Evolutionary conservation across 2,113 vertebrate genomes (phyloP).

Genomic region (Prochilodus magdalenae): DNA sequence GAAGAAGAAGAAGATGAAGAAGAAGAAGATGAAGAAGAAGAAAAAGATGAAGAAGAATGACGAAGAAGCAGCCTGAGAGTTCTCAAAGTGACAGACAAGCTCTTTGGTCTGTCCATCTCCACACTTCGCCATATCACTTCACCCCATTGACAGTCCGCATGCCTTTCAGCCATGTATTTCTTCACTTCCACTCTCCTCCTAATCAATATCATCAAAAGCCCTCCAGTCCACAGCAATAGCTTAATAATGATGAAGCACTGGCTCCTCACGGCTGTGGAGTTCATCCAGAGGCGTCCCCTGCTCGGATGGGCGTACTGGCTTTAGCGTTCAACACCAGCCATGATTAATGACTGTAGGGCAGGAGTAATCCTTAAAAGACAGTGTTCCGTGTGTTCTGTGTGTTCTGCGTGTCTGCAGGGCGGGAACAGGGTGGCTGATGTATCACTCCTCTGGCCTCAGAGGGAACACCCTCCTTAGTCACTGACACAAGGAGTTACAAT

Average conservation of each 20-base stretch:
- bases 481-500: neutral
- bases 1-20: neutral
- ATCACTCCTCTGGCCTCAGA: neutral
- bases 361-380: slow-evolving; percentile 26
- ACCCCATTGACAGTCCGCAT: neutral
- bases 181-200: slow-evolving; percentile 54
- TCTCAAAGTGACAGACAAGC: too few species aligned
- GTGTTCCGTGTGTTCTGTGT: slow-evolving; percentile 17
- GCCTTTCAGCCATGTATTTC: neutral
- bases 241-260: slow-evolving; percentile 63
- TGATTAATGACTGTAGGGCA: slow-evolving; percentile 34
- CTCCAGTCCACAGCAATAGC: slow-evolving; percentile 63
- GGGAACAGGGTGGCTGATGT: neutral
- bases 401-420: neutral
- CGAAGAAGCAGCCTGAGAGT: neutral
- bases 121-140: too few species aligned
- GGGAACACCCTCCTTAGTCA: neutral
- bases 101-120: too few species aligned
- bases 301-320: slow-evolving; percentile 26
- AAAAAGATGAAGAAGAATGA: too few species aligned
- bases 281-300: slow-evolving; percentile 62
- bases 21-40: neutral
- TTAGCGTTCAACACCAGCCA: slow-evolving; percentile 17
- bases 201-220: slow-evolving; percentile 72
- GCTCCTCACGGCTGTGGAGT: slow-evolving; percentile 55